Evolutionary conservation across 2,888 invertebrate genomes (phyloP).

Genomic region (Sphaeridia pumilis): DNA sequence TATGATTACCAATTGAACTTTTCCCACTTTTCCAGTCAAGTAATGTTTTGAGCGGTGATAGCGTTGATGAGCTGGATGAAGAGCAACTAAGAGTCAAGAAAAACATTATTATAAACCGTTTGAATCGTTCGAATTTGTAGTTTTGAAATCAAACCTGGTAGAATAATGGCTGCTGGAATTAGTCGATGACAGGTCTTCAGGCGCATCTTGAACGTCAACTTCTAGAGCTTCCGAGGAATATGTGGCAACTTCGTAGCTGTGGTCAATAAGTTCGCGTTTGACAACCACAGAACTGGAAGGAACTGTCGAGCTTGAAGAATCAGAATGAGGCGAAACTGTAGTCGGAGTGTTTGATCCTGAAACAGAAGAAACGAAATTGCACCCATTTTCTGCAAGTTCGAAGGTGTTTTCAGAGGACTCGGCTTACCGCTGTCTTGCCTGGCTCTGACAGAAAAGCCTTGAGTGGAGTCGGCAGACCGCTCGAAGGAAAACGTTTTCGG

Average conservation of each 20-base stretch:
- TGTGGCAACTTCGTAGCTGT: slow-evolving; percentile 17
- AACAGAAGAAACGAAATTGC: too few relatives aligned
- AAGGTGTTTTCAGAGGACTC: slow-evolving; percentile 41
- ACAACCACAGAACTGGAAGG: slow-evolving; percentile 50
- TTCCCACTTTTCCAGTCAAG: slow-evolving; percentile 63
- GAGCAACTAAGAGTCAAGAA: too few relatives aligned
- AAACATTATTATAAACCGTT: not conserved
- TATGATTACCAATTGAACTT: not conserved
- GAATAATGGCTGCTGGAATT: slow-evolving; percentile 13
- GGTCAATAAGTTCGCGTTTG: slow-evolving; percentile 31
- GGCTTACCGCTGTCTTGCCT: slow-evolving; percentile 15
- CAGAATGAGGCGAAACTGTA: slow-evolving; percentile 62
- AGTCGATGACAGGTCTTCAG: slow-evolving; percentile 35
- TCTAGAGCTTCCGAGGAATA: slow-evolving; percentile 18
- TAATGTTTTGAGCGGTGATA: slow-evolving; percentile 71
- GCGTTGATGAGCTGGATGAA: slow-evolving; percentile 38
- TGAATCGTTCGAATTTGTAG: not conserved
- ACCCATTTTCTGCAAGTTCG: slow-evolving; percentile 43
- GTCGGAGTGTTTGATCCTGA: slow-evolving; percentile 31
- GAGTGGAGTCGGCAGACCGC: slow-evolving; percentile 34
- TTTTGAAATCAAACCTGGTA: slow-evolving; percentile 20
- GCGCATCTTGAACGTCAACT: slow-evolving; percentile 33
- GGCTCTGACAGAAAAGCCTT: slow-evolving; percentile 32
- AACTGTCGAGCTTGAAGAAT: slow-evolving; percentile 59
- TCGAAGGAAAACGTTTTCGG: too few relatives aligned